phyloP scores from a whole-genome alignment of 2,888 invertebrate genomes.

The Bibio marci region DNA sequence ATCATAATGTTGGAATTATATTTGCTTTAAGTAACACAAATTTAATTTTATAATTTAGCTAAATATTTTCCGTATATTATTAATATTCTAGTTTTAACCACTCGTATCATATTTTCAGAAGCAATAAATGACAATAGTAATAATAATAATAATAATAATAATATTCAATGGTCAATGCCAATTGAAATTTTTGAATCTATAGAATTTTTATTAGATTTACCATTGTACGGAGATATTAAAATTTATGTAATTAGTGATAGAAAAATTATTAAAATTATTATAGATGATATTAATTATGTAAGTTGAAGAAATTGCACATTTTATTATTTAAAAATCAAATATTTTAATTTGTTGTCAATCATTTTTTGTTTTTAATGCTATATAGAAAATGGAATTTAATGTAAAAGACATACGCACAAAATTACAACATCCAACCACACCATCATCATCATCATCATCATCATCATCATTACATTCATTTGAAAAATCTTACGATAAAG shows the following conservation, averaged over 20 bases:
- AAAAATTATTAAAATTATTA: conserved; percentile 1
- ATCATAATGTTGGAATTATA: conserved; percentile 24
- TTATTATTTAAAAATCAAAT: neutral
- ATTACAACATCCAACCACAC: conserved; percentile 13
- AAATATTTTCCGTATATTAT: too few species aligned
- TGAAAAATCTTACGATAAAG: too few species aligned
- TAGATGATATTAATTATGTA: conserved; percentile 5
- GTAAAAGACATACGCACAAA: conserved; percentile 27
- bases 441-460: too few species aligned
- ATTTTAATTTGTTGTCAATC: neutral
- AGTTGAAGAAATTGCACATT: neutral
- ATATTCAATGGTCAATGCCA: conserved; percentile 32
- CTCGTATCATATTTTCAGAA: neutral
- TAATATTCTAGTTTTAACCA: too few species aligned
- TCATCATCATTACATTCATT: too few species aligned
- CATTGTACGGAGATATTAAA: conserved; percentile 38
- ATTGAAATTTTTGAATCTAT: conserved; percentile 31
- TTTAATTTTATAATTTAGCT: neutral
- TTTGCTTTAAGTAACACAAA: conserved; percentile 16
- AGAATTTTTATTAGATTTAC: conserved; percentile 41
- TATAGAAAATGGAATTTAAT: conserved; percentile 24
- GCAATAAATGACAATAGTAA: too few species aligned
- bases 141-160: neutral
- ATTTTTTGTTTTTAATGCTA: neutral
- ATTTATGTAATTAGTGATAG: conserved; percentile 9